Evolutionary conservation across 2,797 vertebrate species (phyloP), one percentile per base, ranked within the genome.

Genomic region (Sebastes matsubarae): DNA sequence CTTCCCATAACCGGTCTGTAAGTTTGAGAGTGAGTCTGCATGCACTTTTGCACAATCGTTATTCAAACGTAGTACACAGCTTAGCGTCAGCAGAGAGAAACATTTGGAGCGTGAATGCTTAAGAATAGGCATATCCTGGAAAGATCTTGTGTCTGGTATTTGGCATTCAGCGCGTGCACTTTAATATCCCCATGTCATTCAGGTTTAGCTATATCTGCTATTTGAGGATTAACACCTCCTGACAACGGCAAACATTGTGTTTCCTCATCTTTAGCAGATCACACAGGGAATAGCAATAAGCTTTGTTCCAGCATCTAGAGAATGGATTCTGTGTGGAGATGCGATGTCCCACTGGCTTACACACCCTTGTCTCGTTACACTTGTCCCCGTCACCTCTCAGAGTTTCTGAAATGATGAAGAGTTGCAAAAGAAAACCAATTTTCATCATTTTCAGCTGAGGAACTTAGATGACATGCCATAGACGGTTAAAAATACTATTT

Each of bases 201-300:
- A 77, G 80, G 52, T 90, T 92, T 84, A 89, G 88, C 86, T 82
- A 69, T 79, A 87, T 91, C 87, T 91, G 84, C 88, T 91, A 58
- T 89, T 86, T 83, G 85, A 79, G 90, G 91, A 93, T 93, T 92
- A 94, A 80, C 89, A 82, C 86, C 81, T 86, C 71, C 84, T 85
- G 90, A 88, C 90, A 93, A 93, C 68, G 20, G 84, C 85, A 89
- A 92, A 93, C 90, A 89, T 75, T 86, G 89, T 83, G 86, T 82
- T 90, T 92, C 80, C 80, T 90, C 84, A 84, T 92, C 88, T 91
- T 92, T 79, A 89, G 70, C 75, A 57, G 71, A 71, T 84, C 80
- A 68, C 89, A 58, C 66, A 4, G 7, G 30, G 89, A 93, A 92
- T 92, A 80, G 57, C 68, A 90, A 90, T 88, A 64, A 57, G 81